phyloP scores from a whole-genome alignment of 2,888 invertebrate genomes.

The Trichacis sp. region DNA sequence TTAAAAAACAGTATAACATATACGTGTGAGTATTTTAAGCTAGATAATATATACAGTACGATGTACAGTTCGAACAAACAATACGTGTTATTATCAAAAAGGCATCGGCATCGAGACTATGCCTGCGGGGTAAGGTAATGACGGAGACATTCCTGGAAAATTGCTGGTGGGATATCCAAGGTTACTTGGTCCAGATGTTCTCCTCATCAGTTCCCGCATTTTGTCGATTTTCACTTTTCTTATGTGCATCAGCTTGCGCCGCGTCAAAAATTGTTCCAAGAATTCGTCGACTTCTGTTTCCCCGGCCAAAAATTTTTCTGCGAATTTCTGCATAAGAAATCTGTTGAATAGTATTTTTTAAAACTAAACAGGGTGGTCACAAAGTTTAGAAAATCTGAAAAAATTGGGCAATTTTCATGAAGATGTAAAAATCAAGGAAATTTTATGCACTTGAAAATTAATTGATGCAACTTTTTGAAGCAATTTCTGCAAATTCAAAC shows the following conservation, averaged over 20 bases:
- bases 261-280: slow-evolving; percentile 83
- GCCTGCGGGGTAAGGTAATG: slow-evolving; percentile 79
- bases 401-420: too few species aligned
- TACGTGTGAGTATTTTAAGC: too few species aligned
- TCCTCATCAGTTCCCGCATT: slow-evolving; percentile 80
- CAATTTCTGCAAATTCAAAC: not conserved
- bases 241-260: slow-evolving; percentile 82
- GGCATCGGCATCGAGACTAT: slow-evolving; percentile 85
- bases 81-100: slow-evolving; percentile 14
- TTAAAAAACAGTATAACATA: too few species aligned
- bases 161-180: slow-evolving; percentile 64
- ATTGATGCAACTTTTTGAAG: not conserved
- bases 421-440: too few species aligned
- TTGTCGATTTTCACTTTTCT: slow-evolving; percentile 94
- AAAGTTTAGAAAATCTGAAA: too few species aligned
- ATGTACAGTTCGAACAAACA: not conserved
- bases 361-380: too few species aligned
- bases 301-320: slow-evolving; percentile 84
- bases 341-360: too few species aligned
- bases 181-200: slow-evolving; percentile 56
- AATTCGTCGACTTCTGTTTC: slow-evolving; percentile 83
- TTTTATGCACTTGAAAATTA: too few species aligned
- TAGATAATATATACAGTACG: not conserved
- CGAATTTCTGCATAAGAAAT: slow-evolving; percentile 74
- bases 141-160: slow-evolving; percentile 69